phyloP scores from a whole-genome alignment of 1,140 invertebrate species.

The Adelges cooleyi region DNA sequence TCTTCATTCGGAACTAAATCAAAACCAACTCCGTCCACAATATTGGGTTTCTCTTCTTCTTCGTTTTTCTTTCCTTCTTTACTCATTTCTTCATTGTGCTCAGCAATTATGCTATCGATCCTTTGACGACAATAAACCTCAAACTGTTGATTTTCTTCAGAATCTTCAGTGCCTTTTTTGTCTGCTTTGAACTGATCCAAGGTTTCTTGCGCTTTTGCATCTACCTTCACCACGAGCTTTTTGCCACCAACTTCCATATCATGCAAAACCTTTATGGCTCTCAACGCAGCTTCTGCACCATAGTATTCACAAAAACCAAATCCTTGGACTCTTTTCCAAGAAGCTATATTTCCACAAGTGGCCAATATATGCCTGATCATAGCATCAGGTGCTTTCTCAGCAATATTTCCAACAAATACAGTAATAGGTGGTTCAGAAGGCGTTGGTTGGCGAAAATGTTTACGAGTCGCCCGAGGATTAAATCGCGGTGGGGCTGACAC shows the following conservation, averaged over 20 bases:
- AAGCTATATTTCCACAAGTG: slow-evolving; percentile 82
- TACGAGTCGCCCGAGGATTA: not conserved
- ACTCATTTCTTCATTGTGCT: slow-evolving; percentile 15
- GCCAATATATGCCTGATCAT: slow-evolving; percentile 87
- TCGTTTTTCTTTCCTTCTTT: slow-evolving; percentile 12
- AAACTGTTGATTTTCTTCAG: slow-evolving; percentile 18
- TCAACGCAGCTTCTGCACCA: slow-evolving; percentile 83
- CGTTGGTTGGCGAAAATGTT: slow-evolving; percentile 1
- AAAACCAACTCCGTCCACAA: slow-evolving; percentile 19
- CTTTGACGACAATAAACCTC: slow-evolving; percentile 14
- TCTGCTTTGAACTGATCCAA: slow-evolving; percentile 77
- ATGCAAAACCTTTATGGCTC: slow-evolving; percentile 87
- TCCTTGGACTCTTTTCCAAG: slow-evolving; percentile 93
- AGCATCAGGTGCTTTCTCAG: slow-evolving; percentile 84
- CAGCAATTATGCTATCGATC: slow-evolving; percentile 10
- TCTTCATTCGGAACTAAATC: slow-evolving; percentile 51
- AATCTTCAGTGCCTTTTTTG: slow-evolving; percentile 20
- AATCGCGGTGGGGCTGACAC: slow-evolving; percentile 18
- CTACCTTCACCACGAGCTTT: slow-evolving; percentile 90
- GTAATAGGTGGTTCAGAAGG: slow-evolving; percentile 73
- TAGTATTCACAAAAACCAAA: slow-evolving; percentile 98
- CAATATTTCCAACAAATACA: slow-evolving; percentile 97
- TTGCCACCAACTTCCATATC: slow-evolving; percentile 89
- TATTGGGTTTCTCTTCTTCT: slow-evolving; percentile 19
- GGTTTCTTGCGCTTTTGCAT: slow-evolving; percentile 90